Evolutionary conservation across 2,113 vertebrate genomes (phyloP), one percentile per base, ranked within the genome.

Genomic region (Sclerurus mexicanus): DNA sequence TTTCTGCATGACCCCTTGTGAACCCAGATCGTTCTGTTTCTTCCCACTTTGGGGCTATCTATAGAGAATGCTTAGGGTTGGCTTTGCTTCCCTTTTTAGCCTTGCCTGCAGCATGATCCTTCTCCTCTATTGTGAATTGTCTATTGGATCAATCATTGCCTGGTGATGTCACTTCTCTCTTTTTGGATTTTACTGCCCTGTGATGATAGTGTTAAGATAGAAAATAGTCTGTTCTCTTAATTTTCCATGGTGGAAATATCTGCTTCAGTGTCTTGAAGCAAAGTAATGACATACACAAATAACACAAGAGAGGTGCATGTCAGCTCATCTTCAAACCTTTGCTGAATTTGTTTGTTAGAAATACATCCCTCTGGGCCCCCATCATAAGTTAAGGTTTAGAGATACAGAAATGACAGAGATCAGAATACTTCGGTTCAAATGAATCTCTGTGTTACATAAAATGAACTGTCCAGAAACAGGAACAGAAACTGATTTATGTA

Each of bases 401-500:
- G 24, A 44, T 68, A 68, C 67, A 56, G 60, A 88, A 88, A 55
- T 55, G 4, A 47, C 5, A 44, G 53, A 30, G 20, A 55, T 44
- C 37, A 74, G 49, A 94, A 33, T n/a, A n/a, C 11, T 81, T 94
- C 47, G 18, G 28, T 78, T 90, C 44, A 49, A 46, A 76, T 59
- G 15, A 68, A 50, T 49, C 52, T 83, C 13, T 84, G 24, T 83
- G 30, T 85, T 96, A 50, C 49, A 62, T 72, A 79, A 86, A 90
- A 78, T 60, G 55, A 86, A n/a, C 75, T 71, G 28, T 68, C 53
- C 39, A 82, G 81, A 94, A 95, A 81, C 21, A 53, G 90, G 90
- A 96, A 96, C 49, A 87, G 86, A 87, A 93, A 93, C n/a, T 66
- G 68, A 85, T 73, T 85, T 84, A 56, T 30, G 24, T 89, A 86